Evolutionary conservation across 2,888 invertebrate genomes (phyloP).

Genomic region (Meiosimyza platycephala): DNA sequence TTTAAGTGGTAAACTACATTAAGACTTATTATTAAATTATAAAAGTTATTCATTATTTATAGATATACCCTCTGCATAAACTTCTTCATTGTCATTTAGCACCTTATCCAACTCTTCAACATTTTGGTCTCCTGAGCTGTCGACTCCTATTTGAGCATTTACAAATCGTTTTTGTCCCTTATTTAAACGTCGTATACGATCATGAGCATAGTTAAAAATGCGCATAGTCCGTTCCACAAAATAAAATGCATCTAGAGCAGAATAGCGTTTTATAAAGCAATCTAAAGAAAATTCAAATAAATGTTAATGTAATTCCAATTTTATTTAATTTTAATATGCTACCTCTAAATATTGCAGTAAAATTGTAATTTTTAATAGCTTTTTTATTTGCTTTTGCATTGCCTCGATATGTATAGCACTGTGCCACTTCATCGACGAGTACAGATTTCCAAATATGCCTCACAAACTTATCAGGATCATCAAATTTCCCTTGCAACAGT

Average conservation of each 20-base stretch:
- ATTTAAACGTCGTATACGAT: slow-evolving; percentile 26
- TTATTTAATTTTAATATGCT: neutral
- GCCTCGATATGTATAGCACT: slow-evolving; percentile 36
- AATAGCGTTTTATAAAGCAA: slow-evolving; percentile 36
- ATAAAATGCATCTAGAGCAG: slow-evolving; percentile 30
- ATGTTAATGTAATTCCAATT: neutral
- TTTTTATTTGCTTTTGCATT: slow-evolving; percentile 37
- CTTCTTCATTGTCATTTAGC: neutral
- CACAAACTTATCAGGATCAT: slow-evolving; percentile 38
- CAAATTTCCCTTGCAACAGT: slow-evolving; percentile 34
- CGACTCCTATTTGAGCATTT: neutral
- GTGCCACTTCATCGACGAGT: slow-evolving; percentile 32
- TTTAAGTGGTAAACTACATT: too few relatives aligned
- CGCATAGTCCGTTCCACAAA: slow-evolving; percentile 38
- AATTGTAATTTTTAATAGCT: slow-evolving; percentile 35
- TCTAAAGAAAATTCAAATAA: slow-evolving; percentile 23
- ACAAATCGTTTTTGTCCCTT: slow-evolving; percentile 9
- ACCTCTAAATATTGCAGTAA: slow-evolving; percentile 40
- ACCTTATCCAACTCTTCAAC: neutral
- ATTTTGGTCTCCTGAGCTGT: slow-evolving; percentile 1
- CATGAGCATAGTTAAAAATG: slow-evolving; percentile 39
- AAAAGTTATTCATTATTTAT: neutral
- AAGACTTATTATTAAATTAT: too few relatives aligned
- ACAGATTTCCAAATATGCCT: slow-evolving; percentile 39
- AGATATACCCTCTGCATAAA: neutral